Base-by-base conservation (phyloP, 2,888 invertebrate species). In the Drosophila infuscata region DNA sequence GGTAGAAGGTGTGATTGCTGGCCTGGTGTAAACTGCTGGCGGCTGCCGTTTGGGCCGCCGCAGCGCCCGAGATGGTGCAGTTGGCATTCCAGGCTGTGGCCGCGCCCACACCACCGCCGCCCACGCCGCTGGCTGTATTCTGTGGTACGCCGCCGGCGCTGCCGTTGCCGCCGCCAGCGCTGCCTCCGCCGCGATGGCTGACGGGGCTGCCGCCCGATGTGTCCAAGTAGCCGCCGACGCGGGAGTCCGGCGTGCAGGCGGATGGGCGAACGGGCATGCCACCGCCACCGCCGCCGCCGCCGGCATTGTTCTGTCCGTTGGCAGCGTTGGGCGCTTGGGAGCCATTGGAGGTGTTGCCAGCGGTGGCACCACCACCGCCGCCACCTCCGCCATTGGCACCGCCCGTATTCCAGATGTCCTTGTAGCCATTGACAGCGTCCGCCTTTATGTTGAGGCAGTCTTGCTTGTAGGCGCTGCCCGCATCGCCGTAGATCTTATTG, bases 1-100 rank as follows among this genome's bases (percentile, higher is more conserved):
- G 98, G 94, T 98, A 98, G 95, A 98, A 98, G 93, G 98, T 98
- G 95, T 98, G 98, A 94, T 96, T 97, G 94, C 95, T 96, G 94
- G 96, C 95, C 94, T 97, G 97, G 94, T 98, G 98, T 94, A 97
- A 97, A 86, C 97, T 96, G 93, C 96, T 97, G 89, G 97, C 97
- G 80, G 96, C 95, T 81, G 96, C 95, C 83, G 96, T 95, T 93
- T 96, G 96, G 92, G 96, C 95, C 79, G 96, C 96, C 80, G 97
- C 95, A 85, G 97, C 96, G 92, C 97, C 97, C 76, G 93, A 93
- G 92, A 97, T 94, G 89, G 96, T 95, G 94, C 97, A 97, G 93
- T 97, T 97, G 94, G 97, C 97, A 94, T 97, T 97, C 97, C 97
- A 97, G 79, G 97, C 97, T 76, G 94, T 94, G 69, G 95, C 95